Evolutionary conservation across 2,797 vertebrate species (phyloP).

Genomic region (Sphenopsis melanotis): DNA sequence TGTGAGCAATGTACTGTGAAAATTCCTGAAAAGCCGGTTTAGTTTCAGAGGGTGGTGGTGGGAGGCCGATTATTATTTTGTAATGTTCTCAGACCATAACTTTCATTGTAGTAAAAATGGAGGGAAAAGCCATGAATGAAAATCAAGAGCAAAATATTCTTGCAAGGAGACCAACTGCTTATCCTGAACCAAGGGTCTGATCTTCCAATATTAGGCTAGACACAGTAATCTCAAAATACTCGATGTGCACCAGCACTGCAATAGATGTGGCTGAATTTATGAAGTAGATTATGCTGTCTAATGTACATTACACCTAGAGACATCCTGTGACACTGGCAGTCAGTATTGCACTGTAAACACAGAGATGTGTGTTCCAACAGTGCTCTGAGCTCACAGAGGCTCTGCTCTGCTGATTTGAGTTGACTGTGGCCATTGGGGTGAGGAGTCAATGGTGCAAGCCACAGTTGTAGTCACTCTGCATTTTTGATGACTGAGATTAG

Average conservation of each 20-base stretch:
- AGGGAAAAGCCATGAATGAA: background rate
- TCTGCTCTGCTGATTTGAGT: background rate
- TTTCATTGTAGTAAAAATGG: background rate
- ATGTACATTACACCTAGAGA: background rate
- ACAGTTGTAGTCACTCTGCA: background rate
- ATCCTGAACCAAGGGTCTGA: background rate
- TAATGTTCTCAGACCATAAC: background rate
- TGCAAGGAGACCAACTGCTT: background rate
- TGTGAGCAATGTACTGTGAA: background rate
- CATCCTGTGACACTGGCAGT: background rate
- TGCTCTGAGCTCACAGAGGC: background rate
- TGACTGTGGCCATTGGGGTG: background rate
- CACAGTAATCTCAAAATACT: background rate
- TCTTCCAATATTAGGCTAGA: background rate
- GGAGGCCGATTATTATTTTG: background rate
- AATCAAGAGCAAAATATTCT: background rate
- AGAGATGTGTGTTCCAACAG: background rate
- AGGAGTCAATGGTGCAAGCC: background rate
- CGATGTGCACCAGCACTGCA: accelerated
- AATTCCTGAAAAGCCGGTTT: background rate
- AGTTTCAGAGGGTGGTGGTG: background rate
- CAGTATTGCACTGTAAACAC: background rate
- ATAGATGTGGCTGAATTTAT: background rate
- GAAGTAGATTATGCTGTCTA: background rate
- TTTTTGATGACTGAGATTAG: background rate